A percentile compares a stretch with the other conserved stretches of the same genome.
Conservation (phyloP, 1,140 invertebrate species). For the Hyphantria cunea region DNA sequence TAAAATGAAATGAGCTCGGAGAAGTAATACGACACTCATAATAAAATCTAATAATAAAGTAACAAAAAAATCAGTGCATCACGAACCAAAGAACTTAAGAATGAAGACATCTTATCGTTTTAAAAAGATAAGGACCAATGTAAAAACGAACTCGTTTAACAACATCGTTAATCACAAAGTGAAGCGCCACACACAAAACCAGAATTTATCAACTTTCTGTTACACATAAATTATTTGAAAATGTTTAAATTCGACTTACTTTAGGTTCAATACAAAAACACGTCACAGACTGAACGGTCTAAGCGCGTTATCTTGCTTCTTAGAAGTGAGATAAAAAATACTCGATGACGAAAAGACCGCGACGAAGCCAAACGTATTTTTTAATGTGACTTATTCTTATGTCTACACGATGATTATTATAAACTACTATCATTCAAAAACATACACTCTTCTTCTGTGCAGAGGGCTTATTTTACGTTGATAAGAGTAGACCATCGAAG, state of each 20-base stretch:
- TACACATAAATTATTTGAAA: slow-evolving; percentile 43
- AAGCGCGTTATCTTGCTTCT: slow-evolving; percentile 56
- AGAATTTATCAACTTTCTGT: slow-evolving; percentile 32
- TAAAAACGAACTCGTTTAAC: slow-evolving; percentile 33
- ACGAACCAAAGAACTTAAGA: slow-evolving; percentile 14
- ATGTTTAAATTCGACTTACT: slow-evolving; percentile 34
- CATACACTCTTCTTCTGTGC: not conserved
- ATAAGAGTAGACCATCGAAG: not conserved
- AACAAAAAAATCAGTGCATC: slow-evolving; percentile 18
- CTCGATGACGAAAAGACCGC: slow-evolving; percentile 39
- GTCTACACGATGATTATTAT: slow-evolving; percentile 32
- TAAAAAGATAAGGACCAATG: slow-evolving; percentile 25
- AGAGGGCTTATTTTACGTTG: not conserved
- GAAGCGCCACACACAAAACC: slow-evolving; percentile 21
- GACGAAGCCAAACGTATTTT: slow-evolving; percentile 35
- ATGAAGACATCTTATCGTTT: slow-evolving; percentile 24
- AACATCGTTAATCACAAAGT: slow-evolving; percentile 31
- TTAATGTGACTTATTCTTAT: slow-evolving; percentile 38
- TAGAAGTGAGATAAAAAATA: slow-evolving; percentile 56
- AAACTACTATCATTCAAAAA: not conserved
- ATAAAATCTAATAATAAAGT: slow-evolving; percentile 42
- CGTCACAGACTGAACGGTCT: slow-evolving; percentile 33
- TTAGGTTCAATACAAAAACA: slow-evolving; percentile 38
- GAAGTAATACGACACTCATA: slow-evolving; percentile 48
- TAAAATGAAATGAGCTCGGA: slow-evolving; percentile 50